Evolutionary conservation across 2,888 invertebrate species (phyloP), one percentile per base, ranked within the genome.

Genomic region (Phymatocera aterrima): DNA sequence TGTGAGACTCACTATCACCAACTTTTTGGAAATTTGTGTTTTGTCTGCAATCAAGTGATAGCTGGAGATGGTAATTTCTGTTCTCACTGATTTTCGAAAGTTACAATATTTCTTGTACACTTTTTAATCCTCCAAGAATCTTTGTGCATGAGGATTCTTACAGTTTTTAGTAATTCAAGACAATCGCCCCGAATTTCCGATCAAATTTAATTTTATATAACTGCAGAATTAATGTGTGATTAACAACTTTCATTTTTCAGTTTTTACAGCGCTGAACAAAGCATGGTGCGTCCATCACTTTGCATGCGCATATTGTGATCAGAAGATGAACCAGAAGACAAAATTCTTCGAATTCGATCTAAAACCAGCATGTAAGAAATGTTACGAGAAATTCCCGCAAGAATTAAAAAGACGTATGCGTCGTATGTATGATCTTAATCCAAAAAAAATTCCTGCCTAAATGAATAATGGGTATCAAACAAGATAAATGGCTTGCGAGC

Each of bases 261-360:
- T 98, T 78, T 99, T 99, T 91, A 98, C 98, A 82, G 99, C 99
- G 51, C 92, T 99, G 89, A 99, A 99, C 92, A 99, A 99, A 92
- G 98, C 98, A 61, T 99, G 99, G 99, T 99, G 99, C 91, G 97
- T 98, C 77, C 97, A 99, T 90, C 99, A 99, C 92, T 99, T 99
- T 91, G 97, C 98, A 74, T 99, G 99, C 91, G 96, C 98, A 3
- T 94, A 98, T 82, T 99, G 99, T 92, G 99, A 99, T 91, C 95
- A 96, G 87, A 96, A 98, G 87, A 95, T 98, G 93, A 97, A 96
- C 88, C 97, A 98, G 84, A 98, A 98, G 92, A 97, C 98, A 57
- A 99, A 99, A 92, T 99, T 99, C 92, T 99, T 98, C 91, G 99
- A 99, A 92, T 97, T 98, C 91, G 99, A 99, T 92, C 94, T 99